Evolutionary conservation across 1,140 invertebrate genomes (phyloP), one percentile per base, ranked within the genome.

Genomic region (Orius laevigatus): DNA sequence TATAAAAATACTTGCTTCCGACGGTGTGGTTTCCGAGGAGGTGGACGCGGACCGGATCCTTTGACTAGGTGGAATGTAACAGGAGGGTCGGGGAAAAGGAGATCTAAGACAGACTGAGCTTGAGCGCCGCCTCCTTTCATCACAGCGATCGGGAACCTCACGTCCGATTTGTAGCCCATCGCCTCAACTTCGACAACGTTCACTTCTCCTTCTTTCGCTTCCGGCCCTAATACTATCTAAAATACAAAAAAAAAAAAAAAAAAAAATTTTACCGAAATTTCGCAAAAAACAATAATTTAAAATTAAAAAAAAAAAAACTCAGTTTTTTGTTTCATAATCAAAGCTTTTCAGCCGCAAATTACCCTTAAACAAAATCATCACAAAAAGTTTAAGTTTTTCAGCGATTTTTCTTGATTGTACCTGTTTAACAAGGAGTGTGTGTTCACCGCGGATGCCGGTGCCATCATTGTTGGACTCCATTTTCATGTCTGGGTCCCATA

Each of bases 181-280:
- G 84, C 81, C 65, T 85, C 79, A 0, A 85, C 82, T 69, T 81
- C 76, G 33, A 87, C 67, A 25, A 86, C 81, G 67, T 85, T 85
- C 31, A 83, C 70, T 70, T 86, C 83, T 49, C 79, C 79, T n/a
- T 74, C 63, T 53, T 78, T 78, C 1, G 81, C 81, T 52, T 84
- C 81, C 46, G 78, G 74, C 50, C 81, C 82, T 38, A 85, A 63
- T 35, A 84, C 65, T 48, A 81, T 81, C 68, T 84, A 69, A 31
- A 44, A 51, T 25, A 35, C 47, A 16, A 47, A 45, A 12, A 32
- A 44, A 32, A 35, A 20, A 44, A 12, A 52, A 25, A 25, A 4
- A 25, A 39, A 10, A 5, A 4, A 4, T 39, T 39, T 39, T 39
- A 14, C 10, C 5, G 15, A 14, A 14, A 39, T 4, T 4, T 39